Percentiles rank a stretch among this genome's conserved stretches.
These are phyloP conservation scores for Brevimyrus niger DNA, from an alignment of 2,113 vertebrate genomes.

Conservation along the genomic window DNA sequence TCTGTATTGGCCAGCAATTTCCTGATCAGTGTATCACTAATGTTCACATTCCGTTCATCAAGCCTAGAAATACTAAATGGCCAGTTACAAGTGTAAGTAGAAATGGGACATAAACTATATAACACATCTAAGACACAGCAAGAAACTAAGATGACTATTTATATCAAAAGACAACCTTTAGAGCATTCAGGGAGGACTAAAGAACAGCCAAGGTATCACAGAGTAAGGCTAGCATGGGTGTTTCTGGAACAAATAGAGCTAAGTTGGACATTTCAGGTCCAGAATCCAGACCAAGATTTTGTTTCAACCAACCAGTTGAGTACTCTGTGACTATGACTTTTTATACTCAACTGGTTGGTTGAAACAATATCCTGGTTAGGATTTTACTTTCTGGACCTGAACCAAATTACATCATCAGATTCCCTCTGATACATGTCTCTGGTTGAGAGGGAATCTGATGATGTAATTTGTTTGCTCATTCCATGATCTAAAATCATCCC, in stretches of 20 bases:
- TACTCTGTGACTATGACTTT: no score
- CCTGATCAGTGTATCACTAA: no score
- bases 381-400: no score
- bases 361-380: no score
- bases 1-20: no score
- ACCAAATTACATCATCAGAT: no score
- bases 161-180: neutral
- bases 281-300: no score
- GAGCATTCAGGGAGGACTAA: neutral
- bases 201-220: neutral
- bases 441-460: neutral
- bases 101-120: neutral
- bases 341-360: no score
- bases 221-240: neutral
- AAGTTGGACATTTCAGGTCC: no score
- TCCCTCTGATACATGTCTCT: no score
- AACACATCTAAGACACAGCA: neutral
- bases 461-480: neutral
- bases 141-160: neutral
- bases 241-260: neutral
- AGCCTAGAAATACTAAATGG: neutral
- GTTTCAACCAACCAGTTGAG: no score
- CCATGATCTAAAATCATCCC: neutral
- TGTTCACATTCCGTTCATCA: neutral
- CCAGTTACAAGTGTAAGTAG: no score